Evolutionary conservation across 2,888 invertebrate genomes (phyloP).

Genomic region (Melitaea athalia): DNA sequence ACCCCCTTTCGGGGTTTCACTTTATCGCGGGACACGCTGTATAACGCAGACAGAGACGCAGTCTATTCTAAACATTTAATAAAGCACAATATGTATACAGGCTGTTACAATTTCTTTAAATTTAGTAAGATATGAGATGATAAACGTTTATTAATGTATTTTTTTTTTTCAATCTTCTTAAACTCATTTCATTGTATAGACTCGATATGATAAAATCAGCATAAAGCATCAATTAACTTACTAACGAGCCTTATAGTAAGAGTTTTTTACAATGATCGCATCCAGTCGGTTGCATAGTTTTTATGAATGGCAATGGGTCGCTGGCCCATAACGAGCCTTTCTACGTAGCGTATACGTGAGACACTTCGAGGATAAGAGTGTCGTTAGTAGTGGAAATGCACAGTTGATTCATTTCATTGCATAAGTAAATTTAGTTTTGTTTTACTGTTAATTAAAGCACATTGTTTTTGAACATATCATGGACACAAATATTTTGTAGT

Average conservation of each 20-base stretch:
- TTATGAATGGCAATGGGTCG: slow-evolving; percentile 49
- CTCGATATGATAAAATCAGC: no score
- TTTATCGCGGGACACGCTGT: no score
- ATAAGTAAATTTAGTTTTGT: slow-evolving; percentile 8
- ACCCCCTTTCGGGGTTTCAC: no score
- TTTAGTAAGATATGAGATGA: no score
- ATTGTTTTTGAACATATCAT: background rate
- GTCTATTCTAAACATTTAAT: no score
- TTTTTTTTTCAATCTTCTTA: no score
- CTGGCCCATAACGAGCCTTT: slow-evolving; percentile 74
- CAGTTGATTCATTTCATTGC: slow-evolving; percentile 26
- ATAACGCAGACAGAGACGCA: no score
- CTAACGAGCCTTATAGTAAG: background rate
- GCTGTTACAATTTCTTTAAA: no score
- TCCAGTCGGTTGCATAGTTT: slow-evolving; percentile 31
- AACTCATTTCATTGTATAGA: no score
- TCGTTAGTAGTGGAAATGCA: slow-evolving; percentile 54
- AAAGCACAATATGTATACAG: no score
- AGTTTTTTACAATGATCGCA: slow-evolving; percentile 21
- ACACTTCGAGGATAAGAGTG: slow-evolving; percentile 50
- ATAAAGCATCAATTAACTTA: no score
- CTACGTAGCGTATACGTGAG: slow-evolving; percentile 57
- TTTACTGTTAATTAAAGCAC: background rate
- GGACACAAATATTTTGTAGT: background rate
- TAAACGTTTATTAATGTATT: no score